Evolutionary conservation across 1,140 invertebrate species (phyloP).

Genomic region (Ooceraea biroi): DNA sequence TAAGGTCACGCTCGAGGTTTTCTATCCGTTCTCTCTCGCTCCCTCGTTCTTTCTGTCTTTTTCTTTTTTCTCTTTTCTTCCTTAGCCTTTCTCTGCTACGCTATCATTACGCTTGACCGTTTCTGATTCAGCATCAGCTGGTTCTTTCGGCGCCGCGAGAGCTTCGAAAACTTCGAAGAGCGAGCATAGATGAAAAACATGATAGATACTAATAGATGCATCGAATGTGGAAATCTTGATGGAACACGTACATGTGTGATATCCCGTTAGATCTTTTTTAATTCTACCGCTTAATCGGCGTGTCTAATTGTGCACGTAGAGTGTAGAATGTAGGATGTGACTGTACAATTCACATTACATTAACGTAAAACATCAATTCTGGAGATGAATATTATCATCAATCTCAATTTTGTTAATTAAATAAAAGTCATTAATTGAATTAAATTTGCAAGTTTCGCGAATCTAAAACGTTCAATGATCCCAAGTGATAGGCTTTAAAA

Average conservation of each 20-base stretch:
- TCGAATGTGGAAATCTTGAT: not conserved
- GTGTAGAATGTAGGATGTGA: not conserved
- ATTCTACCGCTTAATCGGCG: not conserved
- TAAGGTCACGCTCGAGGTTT: constrained; percentile 71
- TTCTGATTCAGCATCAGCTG: not conserved
- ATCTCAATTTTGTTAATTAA: not conserved
- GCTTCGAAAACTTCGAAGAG: not conserved
- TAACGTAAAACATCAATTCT: not conserved
- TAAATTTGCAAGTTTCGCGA: not conserved
- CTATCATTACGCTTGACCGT: not conserved
- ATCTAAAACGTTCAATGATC: constrained; percentile 20
- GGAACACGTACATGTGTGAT: not conserved
- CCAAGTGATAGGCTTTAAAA: too few relatives aligned
- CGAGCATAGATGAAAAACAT: not conserved
- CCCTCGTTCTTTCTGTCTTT: constrained; percentile 18
- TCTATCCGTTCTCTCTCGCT: not conserved
- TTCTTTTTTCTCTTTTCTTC: not conserved
- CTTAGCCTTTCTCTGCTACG: not conserved
- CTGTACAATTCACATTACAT: not conserved
- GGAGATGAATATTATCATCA: too few relatives aligned
- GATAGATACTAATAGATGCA: not conserved
- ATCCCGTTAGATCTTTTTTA: not conserved
- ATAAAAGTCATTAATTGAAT: not conserved
- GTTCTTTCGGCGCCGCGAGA: not conserved
- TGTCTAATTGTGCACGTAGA: not conserved